Evolutionary conservation across 2,113 vertebrate species (phyloP), one percentile per base, ranked within the genome.

Genomic region (Acrocephalus arundinaceus): DNA sequence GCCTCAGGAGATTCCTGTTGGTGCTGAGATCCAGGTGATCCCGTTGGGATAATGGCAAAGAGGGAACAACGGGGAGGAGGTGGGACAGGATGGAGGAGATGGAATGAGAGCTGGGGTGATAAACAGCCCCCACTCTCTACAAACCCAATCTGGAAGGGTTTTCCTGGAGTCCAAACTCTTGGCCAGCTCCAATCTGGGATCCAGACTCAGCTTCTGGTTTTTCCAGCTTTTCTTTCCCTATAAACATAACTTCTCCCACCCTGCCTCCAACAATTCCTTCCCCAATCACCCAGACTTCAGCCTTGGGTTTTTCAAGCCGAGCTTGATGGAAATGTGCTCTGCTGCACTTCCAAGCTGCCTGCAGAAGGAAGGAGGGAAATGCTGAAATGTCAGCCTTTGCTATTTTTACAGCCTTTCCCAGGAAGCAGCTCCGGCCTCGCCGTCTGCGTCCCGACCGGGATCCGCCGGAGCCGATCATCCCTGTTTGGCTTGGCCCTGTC

Each of bases 311-410:
- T 55, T 31, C 57, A 22, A 12, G 86, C 67, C 39, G 45, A 25
- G 48, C 15, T 25, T 63, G 55, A 27, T 12, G 68, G 52, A 62
- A 88, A 81, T 67, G 31, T 81, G 39, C 35, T 4, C 57, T 72
- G 15, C 74, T 63, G 35, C 57, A 10, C 52, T 55, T 67, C 37
- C 58, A 72, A 37, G 49, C 68, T 95, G 66, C 63, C 55, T 86
- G 48, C 76, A 25, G 31, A 71, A 67, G 41, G 89, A 33, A 73
- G 70, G 33, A 72, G 49, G 8, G 24, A 2, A 25, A 23, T 6
- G n/a, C 72, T 59, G 48, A 91, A 82, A 61, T 87, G 94, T 70
- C 93, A 89, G 58, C n/a, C 71, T 70, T 79, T 73, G 62, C 73
- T 92, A 12, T 78, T 95, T 85, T 81, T 75, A 2, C 57, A 41